Base-by-base conservation (phyloP, 2,113 vertebrate species). In the Desmodus rotundus region DNA sequence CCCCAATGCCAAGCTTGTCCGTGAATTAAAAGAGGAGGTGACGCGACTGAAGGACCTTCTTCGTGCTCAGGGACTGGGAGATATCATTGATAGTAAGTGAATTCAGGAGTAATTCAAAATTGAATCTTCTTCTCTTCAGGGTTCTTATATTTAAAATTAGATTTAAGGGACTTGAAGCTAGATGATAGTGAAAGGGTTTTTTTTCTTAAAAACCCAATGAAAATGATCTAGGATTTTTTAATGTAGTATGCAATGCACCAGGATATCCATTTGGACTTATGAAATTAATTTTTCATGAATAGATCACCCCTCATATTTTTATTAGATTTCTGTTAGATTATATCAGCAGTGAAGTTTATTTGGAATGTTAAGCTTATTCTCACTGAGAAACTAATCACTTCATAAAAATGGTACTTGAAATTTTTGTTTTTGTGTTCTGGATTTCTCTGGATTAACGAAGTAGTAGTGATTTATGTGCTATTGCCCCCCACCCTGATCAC, bases 61-160 rank as follows among this genome's bases (percentile, higher is more conserved):
- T 87, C 99, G 99, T 14, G 99, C 99, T 38, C 99, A 99, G 96
- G 99, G 99, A 0, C 99, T 99, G 85, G 99, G 99, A 68, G 99
- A 99, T 96, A 99, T 99, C 97, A 99, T 99, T 89, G 99, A 99
- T 98, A 99, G 99, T 99, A 98, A 99, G 99, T 99, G 89, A 81
- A 92, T 90, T 94, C 68, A 93, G 58, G 15, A 50, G 22, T 47
- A 77, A 2, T 11, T 13, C 0, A 72, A 65, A 70, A 47, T 17
- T 33, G 26, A 76, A 22, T 45, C 56, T 22, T 70, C 92, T 65
- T 26, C 31, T 45, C 74, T 74, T 38, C 63, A 85, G 41, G 11
- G 47, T 67, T 86, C 52, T 56, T 26, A 16, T 41, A 26, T 16
- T 38, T 78, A 76, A 87, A 70, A n/a, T n/a, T 20, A 9, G 36